A percentile compares a stretch with the other conserved stretches of the same genome.
Conservation (phyloP, 2,888 invertebrate species). For the Stenodera caucasica region DNA sequence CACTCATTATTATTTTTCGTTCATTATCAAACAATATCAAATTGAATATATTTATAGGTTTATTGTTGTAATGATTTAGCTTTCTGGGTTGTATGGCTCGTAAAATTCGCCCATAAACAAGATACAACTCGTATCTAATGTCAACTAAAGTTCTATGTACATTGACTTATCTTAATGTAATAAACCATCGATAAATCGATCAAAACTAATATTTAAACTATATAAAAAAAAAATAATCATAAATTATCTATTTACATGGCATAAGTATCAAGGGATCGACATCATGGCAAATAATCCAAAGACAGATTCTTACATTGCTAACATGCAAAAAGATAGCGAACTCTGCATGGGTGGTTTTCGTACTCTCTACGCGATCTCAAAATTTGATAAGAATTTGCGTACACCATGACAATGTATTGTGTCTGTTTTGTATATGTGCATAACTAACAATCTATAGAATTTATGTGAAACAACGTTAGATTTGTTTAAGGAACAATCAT, state of each 20-base stretch:
- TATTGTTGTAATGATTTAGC: background rate
- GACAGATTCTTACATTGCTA: constrained; percentile 16
- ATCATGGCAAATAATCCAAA: constrained; percentile 20
- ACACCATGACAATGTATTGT: constrained; percentile 25
- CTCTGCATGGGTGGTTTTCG: constrained; percentile 33
- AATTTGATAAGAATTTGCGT: constrained; percentile 27
- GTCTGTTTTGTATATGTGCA: constrained; percentile 10
- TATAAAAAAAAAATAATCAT: constrained; percentile 15
- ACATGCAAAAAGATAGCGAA: constrained; percentile 29
- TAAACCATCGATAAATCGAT: constrained; percentile 26
- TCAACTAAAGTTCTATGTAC: constrained; percentile 20
- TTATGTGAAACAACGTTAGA: constrained; percentile 22
- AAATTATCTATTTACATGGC: constrained; percentile 21
- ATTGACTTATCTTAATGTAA: constrained; percentile 22
- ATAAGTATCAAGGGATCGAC: constrained; percentile 3
- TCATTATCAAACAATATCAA: too few species aligned
- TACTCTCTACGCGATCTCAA: constrained; percentile 26
- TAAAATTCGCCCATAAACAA: constrained; percentile 25
- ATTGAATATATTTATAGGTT: background rate
- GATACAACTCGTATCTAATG: constrained; percentile 19
- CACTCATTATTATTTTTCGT: background rate
- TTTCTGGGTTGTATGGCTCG: constrained; percentile 1
- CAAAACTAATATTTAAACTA: constrained; percentile 23
- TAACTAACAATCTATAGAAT: constrained; percentile 13
- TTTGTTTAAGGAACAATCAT: constrained; percentile 21